A percentile compares a stretch with the other conserved stretches of the same genome.
phyloP scores from a whole-genome alignment of 2,888 invertebrate species.

The Latrodectus hesperus region DNA sequence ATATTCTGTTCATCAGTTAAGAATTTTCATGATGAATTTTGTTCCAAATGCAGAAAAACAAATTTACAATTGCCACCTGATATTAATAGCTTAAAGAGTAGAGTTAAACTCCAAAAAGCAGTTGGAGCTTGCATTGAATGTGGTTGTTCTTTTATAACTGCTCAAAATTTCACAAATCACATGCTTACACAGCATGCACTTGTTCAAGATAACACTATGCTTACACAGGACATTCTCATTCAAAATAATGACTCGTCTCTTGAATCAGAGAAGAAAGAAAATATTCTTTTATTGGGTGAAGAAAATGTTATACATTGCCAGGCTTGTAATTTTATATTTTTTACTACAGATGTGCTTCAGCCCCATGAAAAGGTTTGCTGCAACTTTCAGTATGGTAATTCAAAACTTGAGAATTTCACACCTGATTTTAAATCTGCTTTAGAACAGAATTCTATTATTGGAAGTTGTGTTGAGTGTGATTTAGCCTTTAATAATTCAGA shows the following conservation, averaged over 20 bases:
- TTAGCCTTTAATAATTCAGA: constrained; percentile 21
- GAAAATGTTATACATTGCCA: constrained; percentile 28
- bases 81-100: not conserved
- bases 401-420: constrained; percentile 6
- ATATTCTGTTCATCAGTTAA: not conserved
- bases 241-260: not conserved
- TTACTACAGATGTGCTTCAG: constrained; percentile 17
- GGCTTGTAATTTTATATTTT: constrained; percentile 46
- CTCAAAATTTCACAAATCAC: constrained; percentile 21
- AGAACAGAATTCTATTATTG: constrained; percentile 11
- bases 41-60: constrained; percentile 14
- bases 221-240: not conserved
- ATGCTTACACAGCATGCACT: constrained; percentile 17
- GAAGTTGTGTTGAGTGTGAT: constrained; percentile 38
- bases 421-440: constrained; percentile 33
- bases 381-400: constrained; percentile 3
- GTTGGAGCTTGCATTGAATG: constrained; percentile 39
- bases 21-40: constrained; percentile 28
- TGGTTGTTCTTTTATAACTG: constrained; percentile 9
- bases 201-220: not conserved
- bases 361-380: constrained; percentile 30
- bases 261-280: not conserved
- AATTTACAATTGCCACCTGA: constrained; percentile 2
- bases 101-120: not conserved
- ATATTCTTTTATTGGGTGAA: not conserved